These are phyloP conservation scores for Glaucidium brasilianum DNA, from an alignment of 2,113 vertebrate genomes.

Conservation along the genomic window DNA sequence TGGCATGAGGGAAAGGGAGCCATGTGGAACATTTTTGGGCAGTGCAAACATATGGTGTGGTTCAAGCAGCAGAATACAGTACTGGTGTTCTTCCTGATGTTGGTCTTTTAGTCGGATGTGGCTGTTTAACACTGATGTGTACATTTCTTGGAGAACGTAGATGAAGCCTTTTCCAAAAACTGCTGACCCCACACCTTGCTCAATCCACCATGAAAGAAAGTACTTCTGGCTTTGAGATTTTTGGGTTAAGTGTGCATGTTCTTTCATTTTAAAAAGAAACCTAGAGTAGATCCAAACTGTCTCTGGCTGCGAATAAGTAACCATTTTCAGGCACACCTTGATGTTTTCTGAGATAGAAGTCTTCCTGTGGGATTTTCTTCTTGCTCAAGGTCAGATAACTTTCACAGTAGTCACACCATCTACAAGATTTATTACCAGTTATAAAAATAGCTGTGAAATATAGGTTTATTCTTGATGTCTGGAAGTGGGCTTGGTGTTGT, in stretches of 20 bases:
- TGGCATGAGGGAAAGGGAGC: background rate
- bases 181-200: background rate
- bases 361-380: background rate
- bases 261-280: background rate
- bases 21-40: background rate
- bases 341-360: background rate
- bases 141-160: background rate
- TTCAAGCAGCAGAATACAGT: background rate
- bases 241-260: background rate
- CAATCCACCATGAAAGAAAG: background rate
- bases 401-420: constrained; percentile 24
- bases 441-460: constrained; percentile 59
- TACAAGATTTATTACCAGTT: constrained; percentile 47
- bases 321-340: background rate
- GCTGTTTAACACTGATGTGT: background rate
- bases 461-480: constrained; percentile 37
- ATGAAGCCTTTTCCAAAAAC: background rate
- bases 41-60: background rate
- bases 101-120: background rate
- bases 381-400: constrained; percentile 55
- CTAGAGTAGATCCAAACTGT: background rate
- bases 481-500: constrained; percentile 20
- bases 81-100: background rate
- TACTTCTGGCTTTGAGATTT: background rate
- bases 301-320: background rate